phyloP scores from a whole-genome alignment of 2,888 invertebrate genomes.

The Drosophila mercatorum region DNA sequence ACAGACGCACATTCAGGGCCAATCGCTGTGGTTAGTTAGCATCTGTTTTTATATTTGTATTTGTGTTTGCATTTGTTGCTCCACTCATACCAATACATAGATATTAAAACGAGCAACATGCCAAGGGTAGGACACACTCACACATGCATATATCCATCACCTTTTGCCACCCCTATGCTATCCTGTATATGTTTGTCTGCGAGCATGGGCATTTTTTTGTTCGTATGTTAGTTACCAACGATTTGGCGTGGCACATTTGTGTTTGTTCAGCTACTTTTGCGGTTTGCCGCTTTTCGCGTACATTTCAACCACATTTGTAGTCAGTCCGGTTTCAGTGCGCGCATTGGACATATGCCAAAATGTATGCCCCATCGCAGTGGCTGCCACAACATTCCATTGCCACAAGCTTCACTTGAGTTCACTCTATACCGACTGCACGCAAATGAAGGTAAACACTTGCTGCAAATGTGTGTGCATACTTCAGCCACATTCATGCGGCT shows the following conservation, averaged over 20 bases:
- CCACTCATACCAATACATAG: conserved; percentile 29
- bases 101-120: conserved; percentile 13
- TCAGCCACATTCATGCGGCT: neutral
- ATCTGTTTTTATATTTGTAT: conserved; percentile 79
- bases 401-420: conserved; percentile 58
- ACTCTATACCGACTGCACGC: conserved; percentile 39
- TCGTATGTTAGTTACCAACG: conserved; percentile 43
- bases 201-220: conserved; percentile 17
- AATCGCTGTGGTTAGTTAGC: conserved; percentile 76
- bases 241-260: conserved; percentile 74
- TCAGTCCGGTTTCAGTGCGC: conserved; percentile 60
- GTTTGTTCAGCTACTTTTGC: conserved; percentile 83
- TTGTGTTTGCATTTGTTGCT: conserved; percentile 73
- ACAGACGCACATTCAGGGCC: conserved; percentile 17
- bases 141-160: conserved; percentile 57
- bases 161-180: conserved; percentile 20
- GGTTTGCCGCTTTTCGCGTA: conserved; percentile 81
- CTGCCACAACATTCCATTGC: conserved; percentile 37
- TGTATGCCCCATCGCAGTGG: conserved; percentile 7
- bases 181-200: neutral
- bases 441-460: conserved; percentile 57
- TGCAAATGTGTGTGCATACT: conserved; percentile 36
- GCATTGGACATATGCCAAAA: conserved; percentile 71
- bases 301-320: conserved; percentile 78
- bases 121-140: neutral